Evolutionary conservation across 2,888 invertebrate genomes (phyloP).

Genomic region (Idaea biselata): DNA sequence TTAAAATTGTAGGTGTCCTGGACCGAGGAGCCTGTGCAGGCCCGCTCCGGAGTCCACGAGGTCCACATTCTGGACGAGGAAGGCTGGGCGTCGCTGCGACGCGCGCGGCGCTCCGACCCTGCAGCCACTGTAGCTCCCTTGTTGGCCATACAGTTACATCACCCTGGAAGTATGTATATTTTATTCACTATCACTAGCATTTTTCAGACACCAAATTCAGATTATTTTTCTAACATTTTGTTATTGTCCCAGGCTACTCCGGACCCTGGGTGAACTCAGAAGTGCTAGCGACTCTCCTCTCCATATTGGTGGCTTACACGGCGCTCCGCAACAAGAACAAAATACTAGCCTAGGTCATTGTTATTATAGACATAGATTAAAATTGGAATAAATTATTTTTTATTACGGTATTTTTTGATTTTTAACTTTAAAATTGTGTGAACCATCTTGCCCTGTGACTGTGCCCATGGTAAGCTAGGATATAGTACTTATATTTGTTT

Average conservation of each 20-base stretch:
- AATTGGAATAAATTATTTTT: conserved; percentile 1
- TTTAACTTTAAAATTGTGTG: no score
- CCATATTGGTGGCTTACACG: conserved; percentile 90
- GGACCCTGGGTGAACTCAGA: conserved; percentile 97
- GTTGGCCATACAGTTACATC: conserved; percentile 84
- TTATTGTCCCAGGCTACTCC: conserved; percentile 85
- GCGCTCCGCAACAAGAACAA: conserved; percentile 92
- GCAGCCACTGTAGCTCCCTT: conserved; percentile 84
- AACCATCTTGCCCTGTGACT: no score
- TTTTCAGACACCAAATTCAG: neutral
- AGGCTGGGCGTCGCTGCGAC: conserved; percentile 91
- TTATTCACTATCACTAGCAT: no score
- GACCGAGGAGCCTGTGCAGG: conserved; percentile 92
- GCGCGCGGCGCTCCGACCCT: conserved; percentile 88
- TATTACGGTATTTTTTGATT: neutral
- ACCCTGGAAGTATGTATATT: conserved; percentile 67
- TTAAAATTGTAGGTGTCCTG: conserved; percentile 88
- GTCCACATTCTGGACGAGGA: conserved; percentile 95
- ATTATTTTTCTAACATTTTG: no score
- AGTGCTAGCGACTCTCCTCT: conserved; percentile 89
- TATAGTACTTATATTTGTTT: no score
- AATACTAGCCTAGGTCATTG: conserved; percentile 82
- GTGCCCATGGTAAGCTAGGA: no score
- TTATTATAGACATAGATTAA: neutral
- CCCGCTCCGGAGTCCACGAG: conserved; percentile 89